These are phyloP conservation scores for Chamaedrilus cognettii DNA, from an alignment of 2,888 invertebrate species.

Conservation along the genomic window DNA sequence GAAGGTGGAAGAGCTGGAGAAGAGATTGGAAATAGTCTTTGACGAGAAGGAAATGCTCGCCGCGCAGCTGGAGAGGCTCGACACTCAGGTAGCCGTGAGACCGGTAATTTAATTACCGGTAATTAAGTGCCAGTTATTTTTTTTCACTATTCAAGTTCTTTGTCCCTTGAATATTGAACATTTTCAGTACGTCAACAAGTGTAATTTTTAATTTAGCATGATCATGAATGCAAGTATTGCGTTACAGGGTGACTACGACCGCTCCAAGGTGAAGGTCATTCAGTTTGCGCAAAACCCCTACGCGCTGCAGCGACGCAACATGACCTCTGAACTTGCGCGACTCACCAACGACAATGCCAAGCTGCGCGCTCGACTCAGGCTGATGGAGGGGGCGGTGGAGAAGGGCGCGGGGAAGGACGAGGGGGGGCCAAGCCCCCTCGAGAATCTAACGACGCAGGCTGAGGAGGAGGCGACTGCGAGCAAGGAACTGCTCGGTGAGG, in stretches of 20 bases:
- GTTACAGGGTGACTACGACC: constrained; percentile 56
- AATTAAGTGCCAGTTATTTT: too few species aligned
- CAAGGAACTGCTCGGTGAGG: constrained; percentile 53
- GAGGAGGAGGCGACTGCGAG: constrained; percentile 45
- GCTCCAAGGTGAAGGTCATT: constrained; percentile 50
- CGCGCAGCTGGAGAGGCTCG: constrained; percentile 49
- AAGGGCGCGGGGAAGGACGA: constrained; percentile 26
- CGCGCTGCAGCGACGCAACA: constrained; percentile 41
- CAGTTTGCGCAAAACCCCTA: constrained; percentile 52
- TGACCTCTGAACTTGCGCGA: constrained; percentile 40
- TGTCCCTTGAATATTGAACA: too few species aligned
- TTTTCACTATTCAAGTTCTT: too few species aligned
- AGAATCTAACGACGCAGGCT: constrained; percentile 49
- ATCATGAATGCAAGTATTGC: too few species aligned
- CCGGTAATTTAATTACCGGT: too few species aligned
- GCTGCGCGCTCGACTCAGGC: constrained; percentile 45
- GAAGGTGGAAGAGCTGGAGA: constrained; percentile 46
- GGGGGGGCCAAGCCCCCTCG: constrained; percentile 37
- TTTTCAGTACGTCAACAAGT: too few species aligned
- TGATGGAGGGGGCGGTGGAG: constrained; percentile 53
- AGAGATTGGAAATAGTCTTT: constrained; percentile 41
- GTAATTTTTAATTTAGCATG: too few species aligned
- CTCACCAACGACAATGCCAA: constrained; percentile 47
- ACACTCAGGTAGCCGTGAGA: constrained; percentile 53
- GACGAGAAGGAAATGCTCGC: constrained; percentile 47